Conservation (phyloP, 1,140 invertebrate species). For the Wasmannia auropunctata region DNA sequence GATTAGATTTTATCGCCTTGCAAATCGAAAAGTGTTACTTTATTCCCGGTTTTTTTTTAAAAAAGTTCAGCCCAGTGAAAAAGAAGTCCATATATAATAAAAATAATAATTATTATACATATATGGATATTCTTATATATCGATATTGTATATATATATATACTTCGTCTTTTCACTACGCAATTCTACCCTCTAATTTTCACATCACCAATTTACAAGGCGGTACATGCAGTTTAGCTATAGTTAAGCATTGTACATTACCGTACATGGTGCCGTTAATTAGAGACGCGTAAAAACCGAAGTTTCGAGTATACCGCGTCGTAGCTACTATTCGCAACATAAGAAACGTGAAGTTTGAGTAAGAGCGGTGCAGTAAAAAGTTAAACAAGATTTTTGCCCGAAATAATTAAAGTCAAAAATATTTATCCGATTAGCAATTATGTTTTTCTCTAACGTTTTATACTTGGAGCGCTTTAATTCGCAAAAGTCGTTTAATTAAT, state of each 20-base stretch:
- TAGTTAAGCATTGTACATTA: constrained; percentile 31
- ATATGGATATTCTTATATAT: too few relatives aligned
- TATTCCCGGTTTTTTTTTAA: too few relatives aligned
- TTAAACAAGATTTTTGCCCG: not conserved
- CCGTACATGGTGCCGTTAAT: constrained; percentile 63
- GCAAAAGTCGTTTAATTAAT: not conserved
- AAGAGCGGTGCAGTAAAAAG: not conserved
- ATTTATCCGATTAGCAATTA: not conserved
- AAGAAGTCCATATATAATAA: too few relatives aligned
- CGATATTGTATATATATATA: too few relatives aligned
- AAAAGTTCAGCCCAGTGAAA: too few relatives aligned
- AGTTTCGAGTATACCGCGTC: constrained; percentile 50
- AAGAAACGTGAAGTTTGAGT: constrained; percentile 53
- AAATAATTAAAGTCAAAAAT: constrained; percentile 11
- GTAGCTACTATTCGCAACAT: constrained; percentile 48
- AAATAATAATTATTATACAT: too few relatives aligned
- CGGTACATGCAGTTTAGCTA: constrained; percentile 61
- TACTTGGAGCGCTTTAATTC: not conserved
- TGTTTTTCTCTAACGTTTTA: not conserved
- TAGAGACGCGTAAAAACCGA: constrained; percentile 67
- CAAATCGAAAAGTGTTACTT: not conserved
- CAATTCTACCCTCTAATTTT: constrained; percentile 60
- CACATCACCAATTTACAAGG: constrained; percentile 38
- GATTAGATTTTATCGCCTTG: constrained; percentile 16
- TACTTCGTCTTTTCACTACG: constrained; percentile 40